Evolutionary conservation across 1,140 invertebrate genomes (phyloP), one percentile per base, ranked within the genome.

Genomic region (Probaryconus sp.): DNA sequence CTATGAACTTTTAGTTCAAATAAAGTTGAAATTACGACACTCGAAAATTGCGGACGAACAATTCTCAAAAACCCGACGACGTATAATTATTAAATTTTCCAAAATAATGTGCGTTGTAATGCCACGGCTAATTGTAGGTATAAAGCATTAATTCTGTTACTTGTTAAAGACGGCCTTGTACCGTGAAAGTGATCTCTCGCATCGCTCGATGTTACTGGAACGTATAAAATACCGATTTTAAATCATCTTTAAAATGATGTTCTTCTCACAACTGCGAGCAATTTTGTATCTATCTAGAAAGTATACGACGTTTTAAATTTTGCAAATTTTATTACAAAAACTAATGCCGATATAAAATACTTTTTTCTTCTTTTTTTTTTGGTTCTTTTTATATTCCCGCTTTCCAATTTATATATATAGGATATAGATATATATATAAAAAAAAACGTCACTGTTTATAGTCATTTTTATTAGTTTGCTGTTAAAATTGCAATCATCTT

Each of bases 141-240:
- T 31, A 65, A 61, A 53, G 38, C 14, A 74, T 67, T 63, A n/a
- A n/a, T 74, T 74, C 71, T 55, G 71, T 45, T 51, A 33, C 56
- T 64, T 35, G 71, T 60, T 64, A 42, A 74, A 51, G 21, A 38
- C 48, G 71, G 56, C 71, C 71, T 74, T 74, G 71, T 68, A 74
- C 63, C 71, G 71, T 74, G 71, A 74, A 74, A 74, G 71, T 74
- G 71, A 74, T 68, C 71, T 61, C 50, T 68, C 63, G 16, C 70
- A 63, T 74, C 70, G 60, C 35, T 64, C 60, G 50, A 42, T 56
- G 68, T 71, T 71, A 64, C 68, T 71, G 68, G 50, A 64, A 64
- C 68, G 55, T 61, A 64, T 63, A 55, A 71, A 71, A 71, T 58
- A 30, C 56, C 51, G 50, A 71, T 71, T 64, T 43, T 60, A 58